Base-by-base conservation (phyloP, 2,888 invertebrate species). In the Julus scandinavius region DNA sequence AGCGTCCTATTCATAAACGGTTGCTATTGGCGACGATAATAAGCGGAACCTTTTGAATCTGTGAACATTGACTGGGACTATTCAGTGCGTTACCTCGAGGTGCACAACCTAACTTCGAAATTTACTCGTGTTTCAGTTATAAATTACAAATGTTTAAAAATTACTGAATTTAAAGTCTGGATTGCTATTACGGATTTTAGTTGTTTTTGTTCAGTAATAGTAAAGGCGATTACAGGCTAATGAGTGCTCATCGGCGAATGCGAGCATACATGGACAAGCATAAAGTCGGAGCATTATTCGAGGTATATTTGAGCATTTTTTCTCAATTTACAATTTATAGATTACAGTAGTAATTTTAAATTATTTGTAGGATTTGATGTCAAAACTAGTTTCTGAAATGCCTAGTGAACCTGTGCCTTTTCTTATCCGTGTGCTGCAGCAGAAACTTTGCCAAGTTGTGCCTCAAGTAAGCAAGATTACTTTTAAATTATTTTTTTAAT, bases 241-340 rank as follows among this genome's bases (percentile, higher is more conserved):
- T 87, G 87, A 80, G 83, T 58, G 63, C 88, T n/a, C 88, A 88
- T 88, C n/a, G 88, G 38, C 63, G 88, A 20, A 88, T 88, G 58
- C 58, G 50, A 85, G 50, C 50, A 17, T 88, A 88, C 40, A 72
- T 88, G 80, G 88, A 88, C 29, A 63, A 85, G 85, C 88, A 88
- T 84, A 88, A 85, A 84, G 88, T 88, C 50, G 88, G 88, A 88
- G 49, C 88, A 49, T 85, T 88, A 40, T 88, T 88, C 17, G 88
- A 88, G 85, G 88, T 88, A 85, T 41, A 11, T 17, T 20, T 50
- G 3, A 54, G 4, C 4, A 17, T 1, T 80, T 80, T 38, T 13
- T 7, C n/a, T 49, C 9, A 15, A 20, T 85, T 41, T 29, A 2
- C 45, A 45, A 49, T n/a, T 85, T 45, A 9, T 11, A 9, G 41